Conservation (phyloP, 2,113 vertebrate genomes). For the Malurus melanocephalus region DNA sequence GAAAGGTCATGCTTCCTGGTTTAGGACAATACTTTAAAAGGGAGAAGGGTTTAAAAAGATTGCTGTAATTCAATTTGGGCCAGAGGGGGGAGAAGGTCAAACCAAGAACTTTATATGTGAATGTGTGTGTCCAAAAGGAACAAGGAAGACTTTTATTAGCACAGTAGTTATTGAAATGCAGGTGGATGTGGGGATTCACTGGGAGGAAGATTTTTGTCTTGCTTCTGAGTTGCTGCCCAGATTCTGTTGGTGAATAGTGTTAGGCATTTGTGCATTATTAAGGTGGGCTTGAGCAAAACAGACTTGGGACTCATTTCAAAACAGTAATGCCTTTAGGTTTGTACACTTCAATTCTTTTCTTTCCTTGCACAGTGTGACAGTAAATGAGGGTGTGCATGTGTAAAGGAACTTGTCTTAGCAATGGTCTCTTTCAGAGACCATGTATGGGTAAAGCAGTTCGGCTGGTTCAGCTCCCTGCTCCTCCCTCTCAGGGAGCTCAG, state of each 20-base stretch:
- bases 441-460: conserved; percentile 73
- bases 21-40: not conserved
- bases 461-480: conserved; percentile 63
- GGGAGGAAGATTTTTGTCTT: not conserved
- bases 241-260: not conserved
- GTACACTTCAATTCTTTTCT: not conserved
- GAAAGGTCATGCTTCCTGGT: not conserved
- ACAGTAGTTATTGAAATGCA: not conserved
- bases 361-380: not conserved
- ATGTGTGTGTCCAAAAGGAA: not conserved
- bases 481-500: conserved; percentile 51
- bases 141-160: not conserved
- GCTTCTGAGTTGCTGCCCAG: not conserved
- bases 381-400: not conserved
- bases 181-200: not conserved
- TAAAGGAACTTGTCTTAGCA: conserved; percentile 40
- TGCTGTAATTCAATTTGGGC: not conserved
- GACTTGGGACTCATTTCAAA: not conserved
- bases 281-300: not conserved
- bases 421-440: conserved; percentile 56
- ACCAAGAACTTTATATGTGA: not conserved
- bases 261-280: not conserved
- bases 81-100: not conserved
- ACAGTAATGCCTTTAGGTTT: not conserved
- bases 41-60: not conserved